These are phyloP conservation scores for Saguinus imperator DNA, from an alignment of 2,113 vertebrate genomes.

Conservation along the genomic window DNA sequence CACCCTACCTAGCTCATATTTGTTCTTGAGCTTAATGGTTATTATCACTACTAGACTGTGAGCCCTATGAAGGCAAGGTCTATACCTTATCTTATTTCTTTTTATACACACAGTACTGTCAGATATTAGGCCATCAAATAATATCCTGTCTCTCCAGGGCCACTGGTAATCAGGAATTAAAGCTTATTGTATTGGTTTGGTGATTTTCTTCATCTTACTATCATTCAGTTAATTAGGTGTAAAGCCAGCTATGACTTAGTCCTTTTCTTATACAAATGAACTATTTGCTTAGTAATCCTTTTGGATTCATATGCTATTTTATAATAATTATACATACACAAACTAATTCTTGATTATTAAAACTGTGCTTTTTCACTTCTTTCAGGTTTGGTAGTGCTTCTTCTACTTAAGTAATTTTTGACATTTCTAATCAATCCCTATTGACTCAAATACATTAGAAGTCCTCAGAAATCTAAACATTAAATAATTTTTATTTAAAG, in stretches of 20 bases:
- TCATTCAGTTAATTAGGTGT: neutral
- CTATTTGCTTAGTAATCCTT: neutral
- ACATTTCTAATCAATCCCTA: neutral
- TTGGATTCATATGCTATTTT: neutral
- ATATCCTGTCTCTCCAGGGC: neutral
- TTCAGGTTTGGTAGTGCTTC: neutral
- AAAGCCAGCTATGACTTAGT: neutral
- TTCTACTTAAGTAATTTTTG: neutral
- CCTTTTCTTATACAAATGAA: neutral
- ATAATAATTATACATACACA: neutral
- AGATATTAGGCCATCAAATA: neutral
- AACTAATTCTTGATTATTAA: neutral
- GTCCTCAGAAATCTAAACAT: neutral
- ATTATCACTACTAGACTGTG: neutral
- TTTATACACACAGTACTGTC: neutral
- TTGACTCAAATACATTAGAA: neutral
- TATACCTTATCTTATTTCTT: neutral
- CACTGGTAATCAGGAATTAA: neutral
- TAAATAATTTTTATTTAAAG: neutral
- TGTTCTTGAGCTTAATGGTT: neutral
- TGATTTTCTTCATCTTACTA: neutral
- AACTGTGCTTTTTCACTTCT: neutral
- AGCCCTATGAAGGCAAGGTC: neutral
- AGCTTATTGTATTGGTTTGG: neutral
- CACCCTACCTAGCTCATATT: neutral